These are phyloP conservation scores for Probaryconus sp. DNA, from an alignment of 1,140 invertebrate genomes.

Conservation along the genomic window DNA sequence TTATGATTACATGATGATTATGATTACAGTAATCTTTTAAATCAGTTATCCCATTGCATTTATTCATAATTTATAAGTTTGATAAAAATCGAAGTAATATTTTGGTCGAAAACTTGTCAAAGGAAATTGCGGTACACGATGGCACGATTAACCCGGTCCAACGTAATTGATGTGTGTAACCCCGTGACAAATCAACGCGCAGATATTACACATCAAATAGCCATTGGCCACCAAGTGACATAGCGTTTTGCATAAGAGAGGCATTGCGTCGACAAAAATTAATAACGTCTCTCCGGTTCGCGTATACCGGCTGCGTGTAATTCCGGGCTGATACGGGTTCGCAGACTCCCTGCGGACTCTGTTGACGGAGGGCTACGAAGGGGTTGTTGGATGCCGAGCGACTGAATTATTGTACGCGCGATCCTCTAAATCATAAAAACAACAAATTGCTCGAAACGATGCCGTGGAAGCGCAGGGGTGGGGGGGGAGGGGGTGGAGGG, in stretches of 20 bases:
- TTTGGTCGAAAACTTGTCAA: too few species aligned
- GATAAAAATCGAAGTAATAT: too few species aligned
- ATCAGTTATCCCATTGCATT: too few species aligned
- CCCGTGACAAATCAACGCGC: too few species aligned
- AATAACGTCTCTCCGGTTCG: conserved; percentile 63
- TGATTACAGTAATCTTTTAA: too few species aligned
- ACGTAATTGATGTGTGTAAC: too few species aligned
- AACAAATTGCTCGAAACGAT: conserved; percentile 66
- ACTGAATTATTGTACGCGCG: conserved; percentile 71
- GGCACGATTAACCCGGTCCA: too few species aligned
- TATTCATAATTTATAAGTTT: too few species aligned
- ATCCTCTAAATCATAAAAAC: conserved; percentile 72
- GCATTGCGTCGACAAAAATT: conserved; percentile 58
- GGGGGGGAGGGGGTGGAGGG: neutral
- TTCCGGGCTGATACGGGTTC: conserved; percentile 37
- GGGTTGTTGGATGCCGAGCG: conserved; percentile 57
- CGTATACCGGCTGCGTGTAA: conserved; percentile 61
- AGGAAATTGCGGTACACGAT: too few species aligned
- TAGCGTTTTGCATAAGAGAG: conserved; percentile 12
- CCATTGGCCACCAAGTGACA: conserved; percentile 8
- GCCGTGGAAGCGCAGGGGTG: conserved; percentile 18
- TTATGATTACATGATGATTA: too few species aligned
- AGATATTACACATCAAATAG: conserved; percentile 1
- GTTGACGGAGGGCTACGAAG: conserved; percentile 63
- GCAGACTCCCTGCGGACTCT: conserved; percentile 66